phyloP scores from a whole-genome alignment of 1,140 invertebrate genomes.

The Zaprionus kolodkinae region DNA sequence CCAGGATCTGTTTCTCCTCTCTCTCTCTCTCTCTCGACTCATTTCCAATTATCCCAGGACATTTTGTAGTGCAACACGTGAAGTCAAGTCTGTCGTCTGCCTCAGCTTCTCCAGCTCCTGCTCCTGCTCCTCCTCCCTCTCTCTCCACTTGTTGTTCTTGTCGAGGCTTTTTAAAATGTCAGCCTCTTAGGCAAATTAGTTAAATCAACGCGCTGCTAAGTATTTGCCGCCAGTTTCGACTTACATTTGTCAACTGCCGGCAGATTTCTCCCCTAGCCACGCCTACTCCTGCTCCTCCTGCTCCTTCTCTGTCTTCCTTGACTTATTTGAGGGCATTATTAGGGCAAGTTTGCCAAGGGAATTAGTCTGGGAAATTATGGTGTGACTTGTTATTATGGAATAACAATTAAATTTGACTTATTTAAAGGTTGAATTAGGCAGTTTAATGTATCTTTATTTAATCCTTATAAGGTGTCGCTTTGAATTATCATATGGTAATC shows the following conservation, averaged over 20 bases:
- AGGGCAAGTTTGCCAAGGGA: neutral
- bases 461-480: neutral
- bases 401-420: neutral
- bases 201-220: slow-evolving; percentile 49
- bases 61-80: slow-evolving; percentile 58
- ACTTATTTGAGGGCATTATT: slow-evolving; percentile 1
- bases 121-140: neutral
- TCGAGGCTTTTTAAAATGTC: slow-evolving; percentile 45
- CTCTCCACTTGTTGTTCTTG: slow-evolving; percentile 23
- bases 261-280: neutral
- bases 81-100: slow-evolving; percentile 4
- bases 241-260: neutral
- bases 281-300: neutral
- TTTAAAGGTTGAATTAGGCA: neutral
- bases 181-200: slow-evolving; percentile 62
- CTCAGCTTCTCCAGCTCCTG: neutral
- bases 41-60: slow-evolving; percentile 55
- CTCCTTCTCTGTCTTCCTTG: neutral
- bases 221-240: slow-evolving; percentile 24
- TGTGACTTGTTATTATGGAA: slow-evolving; percentile 2
- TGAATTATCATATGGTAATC: no score
- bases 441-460: neutral
- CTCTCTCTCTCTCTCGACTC: slow-evolving; percentile 5
- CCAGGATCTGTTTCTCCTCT: slow-evolving; percentile 47
- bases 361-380: neutral